Base-by-base conservation (phyloP, 64 coral and sea anemone genomes). In the Actinia equina region DNA sequence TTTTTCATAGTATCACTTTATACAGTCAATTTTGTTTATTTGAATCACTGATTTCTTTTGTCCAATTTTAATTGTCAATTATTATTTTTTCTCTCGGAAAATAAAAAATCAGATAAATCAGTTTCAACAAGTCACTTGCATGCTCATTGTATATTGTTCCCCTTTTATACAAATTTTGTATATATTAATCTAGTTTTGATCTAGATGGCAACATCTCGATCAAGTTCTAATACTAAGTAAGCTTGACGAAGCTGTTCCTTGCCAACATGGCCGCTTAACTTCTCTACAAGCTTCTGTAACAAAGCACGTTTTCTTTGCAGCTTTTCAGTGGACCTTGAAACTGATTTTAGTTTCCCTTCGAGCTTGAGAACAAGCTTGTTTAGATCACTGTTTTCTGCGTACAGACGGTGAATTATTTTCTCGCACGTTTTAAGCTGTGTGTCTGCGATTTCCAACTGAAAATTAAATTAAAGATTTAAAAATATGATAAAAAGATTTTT, bases 361-460 rank as follows among this genome's bases (percentile, higher is more conserved):
- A 95, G 84, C 41, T 87, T 99, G 3, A 77, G 76, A 53, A 95
- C 89, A 42, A 90, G 64, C 20, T 93, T 87, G 52, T 86, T 93
- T 0, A 99, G 83, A 43, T 99, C 93, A 15, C 83, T 86, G 82
- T 99, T 99, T 67, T 99, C 97, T 15, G 86, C 87, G 16, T 99
- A 95, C 10, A 99, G 52, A 76, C 90, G 71, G 65, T 97, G 94
- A 79, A 97, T 97, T 69, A 97, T 93, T 71, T 97, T 97, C 91
- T 97, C 94, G 37, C 94, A 93, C 6, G 91, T 89, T 52, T 91
- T 94, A 15, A 94, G 86, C 77, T 98, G 95, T 17, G 85, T 77
- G n/a, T 98, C 92, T 12, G 92, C 91, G 52, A 88, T 94, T 86
- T 94, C 92, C 79, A 98, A 89, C 91, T 98, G 60, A 2, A 74